These are phyloP conservation scores for Chlorodrepanis virens DNA, from an alignment of 2,113 vertebrate species.

Conservation along the genomic window DNA sequence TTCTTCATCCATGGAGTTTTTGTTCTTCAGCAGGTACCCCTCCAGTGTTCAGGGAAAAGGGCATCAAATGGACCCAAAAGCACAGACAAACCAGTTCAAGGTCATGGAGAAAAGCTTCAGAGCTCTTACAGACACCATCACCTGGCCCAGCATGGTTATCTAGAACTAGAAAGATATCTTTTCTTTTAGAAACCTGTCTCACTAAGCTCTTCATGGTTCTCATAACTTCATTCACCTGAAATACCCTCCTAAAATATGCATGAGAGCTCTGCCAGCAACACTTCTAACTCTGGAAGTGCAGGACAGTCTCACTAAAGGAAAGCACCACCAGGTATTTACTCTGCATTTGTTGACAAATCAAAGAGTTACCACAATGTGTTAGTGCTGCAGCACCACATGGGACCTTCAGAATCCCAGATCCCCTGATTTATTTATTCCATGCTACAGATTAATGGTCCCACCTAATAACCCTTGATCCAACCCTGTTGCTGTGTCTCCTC, in stretches of 20 bases:
- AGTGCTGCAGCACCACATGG: not conserved
- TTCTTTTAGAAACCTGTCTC: conserved; percentile 16
- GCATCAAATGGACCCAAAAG: not conserved
- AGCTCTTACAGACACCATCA: not conserved
- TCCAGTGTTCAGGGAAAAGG: not conserved
- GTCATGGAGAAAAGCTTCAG: not conserved
- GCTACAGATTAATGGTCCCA: not conserved
- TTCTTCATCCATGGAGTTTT: not conserved
- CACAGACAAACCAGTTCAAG: not conserved
- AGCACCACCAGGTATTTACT: not conserved
- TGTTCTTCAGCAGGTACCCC: not conserved
- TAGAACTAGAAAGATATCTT: not conserved
- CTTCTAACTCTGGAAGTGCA: not conserved
- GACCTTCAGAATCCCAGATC: not conserved
- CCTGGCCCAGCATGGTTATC: not conserved
- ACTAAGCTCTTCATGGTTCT: conserved; percentile 17
- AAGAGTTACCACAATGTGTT: not conserved
- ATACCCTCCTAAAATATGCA: not conserved
- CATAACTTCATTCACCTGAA: conserved; percentile 33
- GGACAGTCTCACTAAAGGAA: not conserved
- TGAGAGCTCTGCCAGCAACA: not conserved
- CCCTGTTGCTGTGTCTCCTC: not conserved
- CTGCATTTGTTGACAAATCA: not conserved
- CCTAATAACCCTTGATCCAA: not conserved
- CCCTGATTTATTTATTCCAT: not conserved